phyloP scores from a whole-genome alignment of 2,797 vertebrate species.

The Lemur catta region DNA sequence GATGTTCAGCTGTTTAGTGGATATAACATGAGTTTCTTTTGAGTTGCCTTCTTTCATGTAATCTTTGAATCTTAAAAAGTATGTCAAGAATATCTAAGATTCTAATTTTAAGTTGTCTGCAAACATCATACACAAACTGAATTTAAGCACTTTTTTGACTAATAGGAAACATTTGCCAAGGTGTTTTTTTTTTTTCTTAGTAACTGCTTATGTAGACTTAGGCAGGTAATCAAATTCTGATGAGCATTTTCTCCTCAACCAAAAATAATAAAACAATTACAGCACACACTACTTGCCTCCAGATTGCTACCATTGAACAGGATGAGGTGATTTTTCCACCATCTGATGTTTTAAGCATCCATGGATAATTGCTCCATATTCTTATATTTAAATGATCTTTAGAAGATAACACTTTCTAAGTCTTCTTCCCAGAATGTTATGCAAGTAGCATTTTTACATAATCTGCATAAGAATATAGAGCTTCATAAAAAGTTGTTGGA shows the following conservation, averaged over 20 bases:
- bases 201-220: neutral
- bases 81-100: slow-evolving; percentile 48
- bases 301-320: slow-evolving; percentile 63
- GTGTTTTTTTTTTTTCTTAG: neutral
- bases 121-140: neutral
- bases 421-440: slow-evolving; percentile 76
- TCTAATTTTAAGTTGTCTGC: slow-evolving; percentile 62
- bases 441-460: slow-evolving; percentile 73
- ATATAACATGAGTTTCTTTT: neutral
- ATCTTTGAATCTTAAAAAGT: slow-evolving; percentile 66
- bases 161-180: slow-evolving; percentile 32
- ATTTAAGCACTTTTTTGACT: slow-evolving; percentile 2
- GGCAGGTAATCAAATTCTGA: slow-evolving; percentile 49
- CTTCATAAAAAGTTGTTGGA: slow-evolving; percentile 60
- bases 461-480: slow-evolving; percentile 72
- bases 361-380: slow-evolving; percentile 73
- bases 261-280: slow-evolving; percentile 71
- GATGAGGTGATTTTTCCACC: slow-evolving; percentile 68
- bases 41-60: neutral
- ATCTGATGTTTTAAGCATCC: slow-evolving; percentile 77
- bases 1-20: slow-evolving; percentile 38
- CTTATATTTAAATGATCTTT: slow-evolving; percentile 80
- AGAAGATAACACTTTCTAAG: slow-evolving; percentile 76
- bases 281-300: slow-evolving; percentile 39
- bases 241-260: slow-evolving; percentile 48